Percentiles rank a stretch among this genome's conserved stretches.
Conservation (phyloP, 2,113 vertebrate species). For the Dromas ardeola region DNA sequence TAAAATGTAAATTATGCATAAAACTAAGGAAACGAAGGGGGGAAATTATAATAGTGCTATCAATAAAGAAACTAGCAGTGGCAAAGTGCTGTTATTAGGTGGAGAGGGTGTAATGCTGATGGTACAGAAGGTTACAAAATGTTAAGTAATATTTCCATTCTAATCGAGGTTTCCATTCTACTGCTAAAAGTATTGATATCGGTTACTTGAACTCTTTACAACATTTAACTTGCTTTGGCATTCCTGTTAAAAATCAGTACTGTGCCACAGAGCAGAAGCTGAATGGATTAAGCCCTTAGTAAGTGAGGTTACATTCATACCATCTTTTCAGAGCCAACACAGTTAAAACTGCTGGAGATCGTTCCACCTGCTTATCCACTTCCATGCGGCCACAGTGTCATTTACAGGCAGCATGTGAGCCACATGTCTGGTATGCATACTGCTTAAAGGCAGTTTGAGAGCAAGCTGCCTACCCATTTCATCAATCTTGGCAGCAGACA, state of each 20-base stretch:
- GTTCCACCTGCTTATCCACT: neutral
- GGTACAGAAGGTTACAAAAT: neutral
- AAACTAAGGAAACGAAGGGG: neutral
- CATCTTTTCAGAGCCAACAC: neutral
- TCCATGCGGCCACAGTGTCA: neutral
- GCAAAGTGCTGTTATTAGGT: neutral
- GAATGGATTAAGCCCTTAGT: neutral
- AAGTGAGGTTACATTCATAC: neutral
- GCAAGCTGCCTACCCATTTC: neutral
- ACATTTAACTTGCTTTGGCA: neutral
- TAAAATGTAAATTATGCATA: neutral
- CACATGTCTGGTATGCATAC: rapidly evolving
- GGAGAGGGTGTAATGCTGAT: neutral
- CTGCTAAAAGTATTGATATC: neutral
- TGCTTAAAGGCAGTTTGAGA: neutral
- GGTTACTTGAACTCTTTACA: neutral
- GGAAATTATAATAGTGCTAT: neutral
- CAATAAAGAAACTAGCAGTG: neutral
- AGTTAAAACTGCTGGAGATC: neutral
- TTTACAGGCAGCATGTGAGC: neutral
- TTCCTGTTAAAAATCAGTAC: neutral
- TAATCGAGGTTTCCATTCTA: neutral
- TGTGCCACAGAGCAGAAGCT: neutral
- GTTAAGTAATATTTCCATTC: neutral
- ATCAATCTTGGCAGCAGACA: neutral